Base-by-base conservation (phyloP, 2,888 invertebrate genomes). In the Sinotaia quadrata region DNA sequence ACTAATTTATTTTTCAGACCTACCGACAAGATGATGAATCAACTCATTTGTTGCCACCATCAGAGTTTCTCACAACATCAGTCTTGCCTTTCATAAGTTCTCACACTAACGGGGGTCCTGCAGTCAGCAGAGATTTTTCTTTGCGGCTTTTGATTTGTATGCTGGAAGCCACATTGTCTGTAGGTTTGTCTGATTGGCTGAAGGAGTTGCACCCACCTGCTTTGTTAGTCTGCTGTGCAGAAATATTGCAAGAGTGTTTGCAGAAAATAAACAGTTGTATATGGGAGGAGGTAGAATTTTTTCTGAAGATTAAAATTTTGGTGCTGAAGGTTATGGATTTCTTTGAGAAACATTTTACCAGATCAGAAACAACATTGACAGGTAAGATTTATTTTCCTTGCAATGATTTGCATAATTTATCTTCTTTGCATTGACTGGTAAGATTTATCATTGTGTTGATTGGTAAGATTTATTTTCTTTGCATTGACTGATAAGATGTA, bases 121-220 rank as follows among this genome's bases (percentile, higher is more conserved):
- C 56, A 44, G 37, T 56, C 47, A 65, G 44, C 33, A 1, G 27
- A 8, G 63, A 63, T 24, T 65, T 65, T 56, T 41, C 65, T 4
- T 41, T 65, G 65, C 54, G 65, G 54, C 65, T 65, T 33, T 34
- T 65, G 65, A 56, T 56, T 65, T 51, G 65, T 47, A 41, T 37
- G 33, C 21, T 65, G 31, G 44, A 56, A 10, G 41, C 56, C 33
- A 41, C 65, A 10, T 29, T 36, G 12, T 7, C 15, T 41, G 44
- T 44, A 5, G 36, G 56, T 5, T 34, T 41, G 27, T 52, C 36
- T 15, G 37, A 65, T 65, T 65, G 65, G 65, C 41, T 63, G 63
- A 41, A 56, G 12, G 56, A 56, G 33, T 33, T 56, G 10, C 18
- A 56, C 21, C 56, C 56, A 8, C 56, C 56, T 0, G 54, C 41